phyloP scores from a whole-genome alignment of 2,797 vertebrate genomes.

The Huso huso region DNA sequence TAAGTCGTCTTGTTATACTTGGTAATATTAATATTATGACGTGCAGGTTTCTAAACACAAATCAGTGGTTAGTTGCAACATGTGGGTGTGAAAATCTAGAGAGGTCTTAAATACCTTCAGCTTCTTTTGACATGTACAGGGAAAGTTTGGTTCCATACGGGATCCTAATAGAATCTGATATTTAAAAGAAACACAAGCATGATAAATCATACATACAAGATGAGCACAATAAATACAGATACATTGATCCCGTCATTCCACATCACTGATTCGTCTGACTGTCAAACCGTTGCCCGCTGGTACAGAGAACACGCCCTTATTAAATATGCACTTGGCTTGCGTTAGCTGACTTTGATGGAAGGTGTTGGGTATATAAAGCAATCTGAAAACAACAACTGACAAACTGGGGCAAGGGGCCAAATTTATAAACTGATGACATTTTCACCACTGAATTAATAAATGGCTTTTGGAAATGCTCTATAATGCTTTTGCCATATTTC shows the following conservation, averaged over 20 bases:
- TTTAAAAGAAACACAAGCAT: slow-evolving; percentile 18
- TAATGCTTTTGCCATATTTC: background rate
- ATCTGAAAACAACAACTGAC: background rate
- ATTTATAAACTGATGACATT: background rate
- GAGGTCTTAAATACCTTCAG: slow-evolving; percentile 66
- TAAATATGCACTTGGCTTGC: background rate
- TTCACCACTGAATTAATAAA: slow-evolving; percentile 1
- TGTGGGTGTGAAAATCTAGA: slow-evolving; percentile 20
- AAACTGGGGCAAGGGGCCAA: background rate
- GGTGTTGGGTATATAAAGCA: background rate
- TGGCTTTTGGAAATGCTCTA: background rate
- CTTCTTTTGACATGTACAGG: slow-evolving; percentile 75
- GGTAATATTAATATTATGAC: background rate
- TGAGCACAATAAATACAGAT: slow-evolving; percentile 3
- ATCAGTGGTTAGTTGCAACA: slow-evolving; percentile 27
- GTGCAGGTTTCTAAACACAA: slow-evolving; percentile 38
- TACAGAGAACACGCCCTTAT: no score
- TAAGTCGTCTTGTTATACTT: no score
- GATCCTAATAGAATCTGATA: slow-evolving; percentile 76
- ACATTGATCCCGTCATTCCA: slow-evolving; percentile 24
- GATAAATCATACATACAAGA: slow-evolving; percentile 13
- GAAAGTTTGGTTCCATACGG: slow-evolving; percentile 76
- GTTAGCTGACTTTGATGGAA: background rate
- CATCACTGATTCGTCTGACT: background rate
- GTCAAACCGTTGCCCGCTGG: no score